phyloP scores from a whole-genome alignment of 2,888 invertebrate species.

The Drosophila prostipennis region DNA sequence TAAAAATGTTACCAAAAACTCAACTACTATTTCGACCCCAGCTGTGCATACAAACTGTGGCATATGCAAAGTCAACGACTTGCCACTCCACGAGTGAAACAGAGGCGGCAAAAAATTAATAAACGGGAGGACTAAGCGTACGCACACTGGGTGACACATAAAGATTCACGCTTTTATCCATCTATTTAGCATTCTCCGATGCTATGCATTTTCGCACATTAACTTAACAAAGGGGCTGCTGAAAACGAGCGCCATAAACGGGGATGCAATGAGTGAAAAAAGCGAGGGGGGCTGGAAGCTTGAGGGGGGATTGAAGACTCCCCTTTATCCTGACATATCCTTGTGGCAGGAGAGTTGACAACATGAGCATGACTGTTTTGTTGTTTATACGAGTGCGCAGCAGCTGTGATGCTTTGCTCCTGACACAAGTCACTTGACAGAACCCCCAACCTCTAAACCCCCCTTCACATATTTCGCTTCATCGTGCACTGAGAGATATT shows the following conservation, averaged over 20 bases:
- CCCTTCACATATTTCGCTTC: neutral
- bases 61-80: conserved; percentile 7
- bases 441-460: neutral
- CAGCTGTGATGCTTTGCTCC: conserved; percentile 28
- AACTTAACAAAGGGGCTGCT: conserved; percentile 45
- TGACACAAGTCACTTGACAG: conserved; percentile 46
- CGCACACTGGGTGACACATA: conserved; percentile 47
- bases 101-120: conserved; percentile 53
- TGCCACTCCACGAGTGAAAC: conserved; percentile 23
- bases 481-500: conserved; percentile 27
- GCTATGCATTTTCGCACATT: conserved; percentile 65
- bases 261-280: conserved; percentile 49
- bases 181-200: conserved; percentile 60
- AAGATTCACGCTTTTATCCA: conserved; percentile 51
- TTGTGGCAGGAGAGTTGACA: conserved; percentile 31
- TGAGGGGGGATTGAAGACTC: too few species aligned
- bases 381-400: conserved; percentile 31
- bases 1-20: too few species aligned
- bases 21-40: neutral
- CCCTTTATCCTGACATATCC: neutral
- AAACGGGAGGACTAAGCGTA: conserved; percentile 49
- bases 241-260: conserved; percentile 45
- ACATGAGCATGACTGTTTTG: conserved; percentile 38
- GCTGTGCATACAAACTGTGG: conserved; percentile 9
- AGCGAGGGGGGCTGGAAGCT: neutral